A percentile compares a stretch with the other conserved stretches of the same genome.
Evolutionary conservation across 2,113 vertebrate genomes (phyloP).

Genomic region (Pleuronectes platessa): DNA sequence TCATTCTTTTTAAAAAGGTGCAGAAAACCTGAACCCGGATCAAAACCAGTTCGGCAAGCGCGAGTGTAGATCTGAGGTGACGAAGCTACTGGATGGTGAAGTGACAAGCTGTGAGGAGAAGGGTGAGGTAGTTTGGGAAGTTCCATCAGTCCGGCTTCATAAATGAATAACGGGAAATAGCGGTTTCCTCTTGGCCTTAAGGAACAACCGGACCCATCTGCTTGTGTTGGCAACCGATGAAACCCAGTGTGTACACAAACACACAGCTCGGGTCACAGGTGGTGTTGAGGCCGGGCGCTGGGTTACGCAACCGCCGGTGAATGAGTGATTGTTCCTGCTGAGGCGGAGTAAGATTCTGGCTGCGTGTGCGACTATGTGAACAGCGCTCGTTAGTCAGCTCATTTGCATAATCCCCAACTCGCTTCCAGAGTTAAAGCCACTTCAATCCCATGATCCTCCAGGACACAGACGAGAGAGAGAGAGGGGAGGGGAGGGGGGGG

Average conservation of each 20-base stretch:
- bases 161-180: too few relatives aligned
- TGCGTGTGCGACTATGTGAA: conserved; percentile 30
- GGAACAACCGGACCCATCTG: background rate
- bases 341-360: background rate
- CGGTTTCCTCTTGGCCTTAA: too few relatives aligned
- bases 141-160: too few relatives aligned
- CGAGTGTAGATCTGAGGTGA: too few relatives aligned
- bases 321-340: conserved; percentile 43
- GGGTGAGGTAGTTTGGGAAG: too few relatives aligned
- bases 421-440: conserved; percentile 56
- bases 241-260: background rate
- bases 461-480: conserved; percentile 13
- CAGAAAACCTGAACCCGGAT: too few relatives aligned
- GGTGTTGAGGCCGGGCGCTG: background rate
- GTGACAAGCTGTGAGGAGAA: too few relatives aligned
- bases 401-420: conserved; percentile 75
- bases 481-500: conserved; percentile 1
- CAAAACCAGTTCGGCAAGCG: too few relatives aligned
- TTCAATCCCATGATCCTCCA: conserved; percentile 74
- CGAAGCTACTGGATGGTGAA: too few relatives aligned
- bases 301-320: conserved; percentile 50
- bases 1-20: too few relatives aligned
- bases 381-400: conserved; percentile 45
- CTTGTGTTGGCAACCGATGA: background rate
- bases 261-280: conserved; percentile 20